Conservation (phyloP, 2,113 vertebrate species). For the Pseudonaja textilis region DNA sequence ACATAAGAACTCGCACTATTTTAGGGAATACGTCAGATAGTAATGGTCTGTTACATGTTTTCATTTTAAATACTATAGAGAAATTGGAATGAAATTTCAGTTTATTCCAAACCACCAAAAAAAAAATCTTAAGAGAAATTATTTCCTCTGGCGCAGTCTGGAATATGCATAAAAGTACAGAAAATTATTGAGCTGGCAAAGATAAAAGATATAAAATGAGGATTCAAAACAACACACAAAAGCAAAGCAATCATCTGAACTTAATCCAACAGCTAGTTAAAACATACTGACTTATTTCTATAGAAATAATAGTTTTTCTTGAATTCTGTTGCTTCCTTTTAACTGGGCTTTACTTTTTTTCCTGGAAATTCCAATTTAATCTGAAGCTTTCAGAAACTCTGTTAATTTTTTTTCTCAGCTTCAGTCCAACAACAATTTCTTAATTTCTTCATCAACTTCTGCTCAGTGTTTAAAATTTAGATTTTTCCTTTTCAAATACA, state of each 20-base stretch:
- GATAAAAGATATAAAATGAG: neutral
- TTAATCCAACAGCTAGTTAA: neutral
- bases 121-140: neutral
- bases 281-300: neutral
- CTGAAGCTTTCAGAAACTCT: neutral
- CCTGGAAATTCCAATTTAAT: neutral
- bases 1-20: neutral
- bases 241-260: neutral
- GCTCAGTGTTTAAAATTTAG: neutral
- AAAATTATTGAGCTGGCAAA: neutral
- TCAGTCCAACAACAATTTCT: neutral
- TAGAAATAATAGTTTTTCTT: neutral
- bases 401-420: neutral
- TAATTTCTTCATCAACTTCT: neutral
- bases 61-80: neutral
- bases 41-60: neutral
- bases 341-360: neutral
- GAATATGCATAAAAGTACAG: neutral
- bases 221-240: neutral
- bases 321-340: neutral
- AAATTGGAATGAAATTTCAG: neutral
- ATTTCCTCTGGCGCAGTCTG: neutral
- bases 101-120: neutral
- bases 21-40: neutral
- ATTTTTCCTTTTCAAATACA: neutral